Conservation (phyloP, 2,113 vertebrate species). For the Polypterus senegalus region DNA sequence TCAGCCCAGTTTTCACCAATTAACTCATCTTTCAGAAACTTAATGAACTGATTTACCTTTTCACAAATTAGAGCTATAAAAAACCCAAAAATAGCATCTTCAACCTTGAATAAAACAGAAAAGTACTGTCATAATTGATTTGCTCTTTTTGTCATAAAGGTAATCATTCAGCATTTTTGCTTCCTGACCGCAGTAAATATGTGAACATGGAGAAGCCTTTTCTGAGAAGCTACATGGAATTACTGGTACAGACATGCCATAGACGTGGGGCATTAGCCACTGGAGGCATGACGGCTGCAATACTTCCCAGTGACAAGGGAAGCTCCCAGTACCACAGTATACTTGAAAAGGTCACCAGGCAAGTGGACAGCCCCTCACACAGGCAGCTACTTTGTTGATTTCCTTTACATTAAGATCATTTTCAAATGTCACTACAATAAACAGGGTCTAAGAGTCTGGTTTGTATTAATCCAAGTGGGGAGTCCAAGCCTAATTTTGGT, state of each 20-base stretch:
- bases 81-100: too few species aligned
- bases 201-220: conserved; percentile 65
- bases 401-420: too few species aligned
- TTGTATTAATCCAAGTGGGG: too few species aligned
- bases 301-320: conserved; percentile 33
- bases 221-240: conserved; percentile 51
- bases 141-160: conserved; percentile 24
- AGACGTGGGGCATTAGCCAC: conserved; percentile 46
- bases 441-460: too few species aligned
- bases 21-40: too few species aligned
- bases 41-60: too few species aligned
- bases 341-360: conserved; percentile 45
- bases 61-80: too few species aligned
- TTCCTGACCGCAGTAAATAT: conserved; percentile 58
- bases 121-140: background rate
- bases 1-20: too few species aligned
- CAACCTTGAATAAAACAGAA: too few species aligned
- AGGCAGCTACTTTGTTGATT: too few species aligned
- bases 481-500: too few species aligned
- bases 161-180: conserved; percentile 42
- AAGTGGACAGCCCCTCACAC: background rate
- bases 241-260: conserved; percentile 45
- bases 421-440: too few species aligned
- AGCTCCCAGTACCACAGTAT: conserved; percentile 29
- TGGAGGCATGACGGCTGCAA: conserved; percentile 47